Evolutionary conservation across 2,888 invertebrate species (phyloP), one percentile per base, ranked within the genome.

Genomic region (Lottia scabra): DNA sequence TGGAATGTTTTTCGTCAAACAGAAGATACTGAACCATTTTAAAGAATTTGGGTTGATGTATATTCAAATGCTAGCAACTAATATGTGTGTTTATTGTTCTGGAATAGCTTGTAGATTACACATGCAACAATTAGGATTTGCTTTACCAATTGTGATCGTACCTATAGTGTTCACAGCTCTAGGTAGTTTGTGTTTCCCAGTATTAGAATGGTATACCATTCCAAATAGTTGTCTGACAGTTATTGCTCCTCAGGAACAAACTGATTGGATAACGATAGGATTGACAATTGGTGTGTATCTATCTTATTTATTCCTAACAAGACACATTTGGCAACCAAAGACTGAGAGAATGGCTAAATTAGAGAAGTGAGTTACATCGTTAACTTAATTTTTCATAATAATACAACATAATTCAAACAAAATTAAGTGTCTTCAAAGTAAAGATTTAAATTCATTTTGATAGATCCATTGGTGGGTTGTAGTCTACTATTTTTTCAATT

Each of bases 301-400:
- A 5, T 96, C 97, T 0, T 97, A 98, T 90, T 95, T 97, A 0
- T 97, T 98, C 97, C 95, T 98, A 70, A 95, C 97, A 0, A 91
- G 97, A 75, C 98, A 99, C 85, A 95, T 98, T 77, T 98, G 98
- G 98, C 96, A 95, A 0, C 99, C 99, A 4, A 96, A 97, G 91
- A 96, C 96, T 84, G 98, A 99, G 90, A 94, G 98, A 91, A 92
- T 99, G 84, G 98, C 98, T 0, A 94, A 96, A 30, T 97, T 98
- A 0, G 98, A 98, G 88, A 97, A 96, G 90, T 88, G 75, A 68
- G 74, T 68, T 38, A 38, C 10, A 8, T 38, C 10, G 38, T 38
- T 10, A 8, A n/a, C n/a, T n/a, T n/a, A n/a, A n/a, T n/a, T n/a
- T n/a, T n/a, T n/a, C n/a, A n/a, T n/a, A n/a, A n/a, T n/a, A n/a